Conservation (phyloP, 1,140 invertebrate genomes). For the Oreohelix idahoensis region DNA sequence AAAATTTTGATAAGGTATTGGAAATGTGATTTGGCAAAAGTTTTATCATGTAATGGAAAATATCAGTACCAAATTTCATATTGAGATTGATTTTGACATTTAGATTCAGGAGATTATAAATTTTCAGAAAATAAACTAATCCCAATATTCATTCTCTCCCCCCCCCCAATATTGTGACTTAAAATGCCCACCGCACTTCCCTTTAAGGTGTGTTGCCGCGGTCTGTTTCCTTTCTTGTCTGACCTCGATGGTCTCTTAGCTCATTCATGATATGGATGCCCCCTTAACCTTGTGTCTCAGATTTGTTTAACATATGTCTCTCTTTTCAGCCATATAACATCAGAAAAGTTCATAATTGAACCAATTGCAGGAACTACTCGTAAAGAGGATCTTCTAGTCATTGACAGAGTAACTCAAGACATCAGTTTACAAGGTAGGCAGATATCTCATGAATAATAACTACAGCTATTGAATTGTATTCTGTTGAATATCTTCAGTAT, state of each 20-base stretch:
- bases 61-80: too few species aligned
- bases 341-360: constrained; percentile 83
- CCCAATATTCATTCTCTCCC: too few species aligned
- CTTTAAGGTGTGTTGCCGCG: too few species aligned
- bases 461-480: too few species aligned
- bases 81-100: too few species aligned
- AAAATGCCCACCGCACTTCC: background rate
- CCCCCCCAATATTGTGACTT: background rate
- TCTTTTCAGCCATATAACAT: constrained; percentile 78
- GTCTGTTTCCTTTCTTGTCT: background rate
- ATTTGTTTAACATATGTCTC: constrained; percentile 11
- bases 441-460: background rate
- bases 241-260: background rate
- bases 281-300: background rate
- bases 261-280: background rate
- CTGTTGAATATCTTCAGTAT: too few species aligned
- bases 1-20: too few species aligned
- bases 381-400: constrained; percentile 78
- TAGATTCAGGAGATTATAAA: too few species aligned
- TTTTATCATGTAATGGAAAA: too few species aligned
- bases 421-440: constrained; percentile 79
- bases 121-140: too few species aligned
- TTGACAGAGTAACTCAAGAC: constrained; percentile 82
- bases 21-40: too few species aligned
- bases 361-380: constrained; percentile 74